Base-by-base conservation (phyloP, 2,797 vertebrate genomes). In the Argya squamiceps region DNA sequence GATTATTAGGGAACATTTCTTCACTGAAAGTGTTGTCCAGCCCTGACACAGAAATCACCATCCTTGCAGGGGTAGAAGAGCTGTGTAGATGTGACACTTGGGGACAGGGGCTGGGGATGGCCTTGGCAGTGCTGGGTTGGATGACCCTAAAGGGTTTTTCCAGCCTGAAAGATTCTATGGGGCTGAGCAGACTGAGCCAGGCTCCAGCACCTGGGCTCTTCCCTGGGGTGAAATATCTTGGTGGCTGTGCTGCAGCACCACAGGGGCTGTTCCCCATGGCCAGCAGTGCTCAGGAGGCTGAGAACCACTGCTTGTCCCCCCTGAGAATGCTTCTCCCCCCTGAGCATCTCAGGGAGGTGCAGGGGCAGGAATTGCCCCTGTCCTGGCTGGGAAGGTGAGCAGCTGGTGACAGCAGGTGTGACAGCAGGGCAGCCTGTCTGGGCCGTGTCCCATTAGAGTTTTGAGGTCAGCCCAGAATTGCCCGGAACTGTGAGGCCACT, bases 381-480 rank as follows among this genome's bases (percentile, higher is more conserved):
- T 30, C 12, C 19, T 12, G 88, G 43, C 39, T 41, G 27, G 58
- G 10, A 34, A 16, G 5, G 50, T 22, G 70, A 34, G n/a, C 44
- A 18, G 69, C 9, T 26, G 21, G 22, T 41, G 19, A 68, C 83
- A 46, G 36, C 36, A 60, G 60, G 18, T n/a, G 63, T 32, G 84
- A 11, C n/a, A 60, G 34, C 27, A 21, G 76, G 68, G 29, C 59
- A 55, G 32, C 52, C 37, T 39, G 55, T 74, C 92, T 80, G 81
- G 84, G 68, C 4, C 84, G 84, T 8, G 47, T 3, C 29, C 88
- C 44, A 8, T 41, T 39, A 30, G 20, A 24, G 93, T 18, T 94
- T 88, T 94, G 83, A 96, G 94, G 96, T 96, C 96, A 93, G 30
- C 18, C 44, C 70, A 84, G 81, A 96, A 90, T 32, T 83, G 90